phyloP scores from a whole-genome alignment of 37 sponge, comb jelly and placozoan genomes.

The Spongia lamella region DNA sequence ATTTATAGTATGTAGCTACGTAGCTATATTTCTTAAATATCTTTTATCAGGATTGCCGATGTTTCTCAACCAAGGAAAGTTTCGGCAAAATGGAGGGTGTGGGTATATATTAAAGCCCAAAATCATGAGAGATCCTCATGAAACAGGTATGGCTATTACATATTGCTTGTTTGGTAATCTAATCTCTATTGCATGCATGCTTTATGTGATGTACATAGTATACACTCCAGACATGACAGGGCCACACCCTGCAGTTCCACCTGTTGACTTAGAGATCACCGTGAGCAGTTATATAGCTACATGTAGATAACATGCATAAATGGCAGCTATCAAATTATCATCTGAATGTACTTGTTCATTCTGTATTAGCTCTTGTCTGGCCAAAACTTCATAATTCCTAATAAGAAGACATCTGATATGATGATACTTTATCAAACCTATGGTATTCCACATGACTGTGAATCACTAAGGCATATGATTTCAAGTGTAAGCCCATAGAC shows the following conservation, averaged over 20 bases:
- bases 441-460: conserved; percentile 53
- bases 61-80: conserved; percentile 81
- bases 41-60: conserved; percentile 43
- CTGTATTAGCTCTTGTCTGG: conserved; percentile 58
- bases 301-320: not conserved
- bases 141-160: not conserved
- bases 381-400: conserved; percentile 38
- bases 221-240: conserved; percentile 35
- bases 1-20: too few species aligned
- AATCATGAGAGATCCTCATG: conserved; percentile 49
- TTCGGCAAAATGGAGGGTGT: conserved; percentile 80
- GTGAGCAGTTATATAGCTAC: conserved; percentile 18
- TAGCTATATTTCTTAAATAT: not conserved
- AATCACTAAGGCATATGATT: not conserved
- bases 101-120: conserved; percentile 81
- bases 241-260: conserved; percentile 49
- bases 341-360: too few species aligned
- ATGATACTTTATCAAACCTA: conserved; percentile 44
- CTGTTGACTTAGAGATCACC: conserved; percentile 54
- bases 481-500: too few species aligned
- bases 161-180: not conserved
- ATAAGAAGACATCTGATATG: conserved; percentile 35
- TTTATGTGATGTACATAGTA: not conserved
- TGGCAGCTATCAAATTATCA: too few species aligned
- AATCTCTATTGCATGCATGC: not conserved